Conservation (phyloP, 2,888 invertebrate genomes). For the Ophion slaviceki region DNA sequence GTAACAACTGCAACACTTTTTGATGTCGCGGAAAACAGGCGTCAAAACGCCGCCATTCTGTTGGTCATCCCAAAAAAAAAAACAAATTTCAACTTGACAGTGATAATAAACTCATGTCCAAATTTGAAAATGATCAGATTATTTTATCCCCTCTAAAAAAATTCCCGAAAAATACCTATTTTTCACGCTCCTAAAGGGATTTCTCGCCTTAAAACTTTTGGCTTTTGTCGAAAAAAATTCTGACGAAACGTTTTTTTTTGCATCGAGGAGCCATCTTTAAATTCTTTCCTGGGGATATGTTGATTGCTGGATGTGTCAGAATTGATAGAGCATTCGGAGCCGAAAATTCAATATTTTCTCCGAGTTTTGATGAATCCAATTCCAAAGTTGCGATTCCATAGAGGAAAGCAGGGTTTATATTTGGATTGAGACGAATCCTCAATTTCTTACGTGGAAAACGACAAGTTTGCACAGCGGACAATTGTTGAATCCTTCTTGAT, state of each 20-base stretch:
- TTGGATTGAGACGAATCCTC: neutral
- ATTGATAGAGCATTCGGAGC: neutral
- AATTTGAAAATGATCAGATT: no score
- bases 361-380: neutral
- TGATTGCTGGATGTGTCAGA: neutral
- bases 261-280: neutral
- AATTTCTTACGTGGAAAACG: constrained; percentile 77
- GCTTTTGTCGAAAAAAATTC: neutral
- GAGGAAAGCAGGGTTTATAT: neutral
- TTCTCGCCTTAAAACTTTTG: no score
- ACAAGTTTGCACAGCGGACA: constrained; percentile 78
- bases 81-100: no score
- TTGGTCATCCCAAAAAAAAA: no score
- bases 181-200: no score
- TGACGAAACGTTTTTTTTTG: neutral
- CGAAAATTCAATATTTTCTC: neutral
- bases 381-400: neutral
- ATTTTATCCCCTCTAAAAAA: no score
- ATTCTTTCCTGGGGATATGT: neutral
- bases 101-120: no score
- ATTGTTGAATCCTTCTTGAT: constrained; percentile 71
- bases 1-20: no score
- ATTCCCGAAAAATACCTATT: no score
- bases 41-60: no score
- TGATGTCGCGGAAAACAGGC: no score